These are phyloP conservation scores for Macrophya alboannulata DNA, from an alignment of 2,888 invertebrate genomes.

Conservation along the genomic window DNA sequence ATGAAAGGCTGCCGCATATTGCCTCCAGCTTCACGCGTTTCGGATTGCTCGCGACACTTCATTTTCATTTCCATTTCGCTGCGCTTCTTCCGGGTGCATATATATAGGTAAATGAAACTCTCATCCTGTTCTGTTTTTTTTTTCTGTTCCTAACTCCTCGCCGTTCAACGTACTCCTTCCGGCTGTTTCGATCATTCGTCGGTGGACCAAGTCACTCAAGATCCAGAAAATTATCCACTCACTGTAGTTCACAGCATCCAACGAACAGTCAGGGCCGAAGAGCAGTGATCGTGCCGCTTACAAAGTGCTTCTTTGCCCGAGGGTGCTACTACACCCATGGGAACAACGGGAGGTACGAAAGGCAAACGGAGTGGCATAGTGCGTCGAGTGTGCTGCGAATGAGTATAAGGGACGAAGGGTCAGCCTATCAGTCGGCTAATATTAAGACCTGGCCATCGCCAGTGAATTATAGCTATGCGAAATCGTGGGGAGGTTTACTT, in stretches of 20 bases:
- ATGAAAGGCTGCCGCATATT: conserved; percentile 23
- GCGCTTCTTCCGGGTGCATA: neutral
- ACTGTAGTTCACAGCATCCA: conserved; percentile 16
- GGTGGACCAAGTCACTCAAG: conserved; percentile 34
- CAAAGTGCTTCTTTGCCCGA: conserved; percentile 53
- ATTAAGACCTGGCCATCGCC: conserved; percentile 4
- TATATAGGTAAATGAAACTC: neutral
- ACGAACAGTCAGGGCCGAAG: conserved; percentile 14
- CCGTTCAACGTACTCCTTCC: neutral
- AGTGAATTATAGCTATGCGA: neutral
- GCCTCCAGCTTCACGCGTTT: conserved; percentile 21
- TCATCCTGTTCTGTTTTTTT: neutral
- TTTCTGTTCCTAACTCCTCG: neutral
- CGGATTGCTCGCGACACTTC: conserved; percentile 24
- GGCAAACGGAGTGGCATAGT: conserved; percentile 38
- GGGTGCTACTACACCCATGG: conserved; percentile 43
- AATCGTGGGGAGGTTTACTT: neutral
- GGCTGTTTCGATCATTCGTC: conserved; percentile 6
- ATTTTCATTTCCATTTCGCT: neutral
- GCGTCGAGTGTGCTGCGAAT: conserved; percentile 41
- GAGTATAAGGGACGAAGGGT: conserved; percentile 40
- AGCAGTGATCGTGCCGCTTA: conserved; percentile 49
- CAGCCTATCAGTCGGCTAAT: conserved; percentile 1
- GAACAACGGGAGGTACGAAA: conserved; percentile 34
- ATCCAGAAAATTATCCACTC: conserved; percentile 10